These are phyloP conservation scores for Troglohyphantes excavatus DNA, from an alignment of 2,888 invertebrate genomes.

Conservation along the genomic window DNA sequence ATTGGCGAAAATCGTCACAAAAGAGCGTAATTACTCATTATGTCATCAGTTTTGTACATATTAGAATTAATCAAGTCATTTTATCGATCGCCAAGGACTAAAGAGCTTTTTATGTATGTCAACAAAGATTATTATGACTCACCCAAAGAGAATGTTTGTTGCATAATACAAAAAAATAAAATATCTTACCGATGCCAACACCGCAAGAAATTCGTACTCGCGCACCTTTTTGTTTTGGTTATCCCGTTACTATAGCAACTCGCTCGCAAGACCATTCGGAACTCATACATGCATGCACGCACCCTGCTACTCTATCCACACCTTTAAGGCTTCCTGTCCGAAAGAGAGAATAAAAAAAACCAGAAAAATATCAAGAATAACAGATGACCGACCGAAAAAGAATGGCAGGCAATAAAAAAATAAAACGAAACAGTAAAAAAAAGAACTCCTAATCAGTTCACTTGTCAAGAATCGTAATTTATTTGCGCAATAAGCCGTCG, in stretches of 20 bases:
- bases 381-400: slow-evolving; percentile 63
- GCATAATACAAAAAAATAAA: slow-evolving; percentile 43
- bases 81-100: too few relatives aligned
- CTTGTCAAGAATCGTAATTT: slow-evolving; percentile 76
- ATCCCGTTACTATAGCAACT: slow-evolving; percentile 55
- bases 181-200: slow-evolving; percentile 33
- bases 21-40: too few relatives aligned
- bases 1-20: too few relatives aligned
- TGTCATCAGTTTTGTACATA: too few relatives aligned
- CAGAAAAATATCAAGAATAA: slow-evolving; percentile 61
- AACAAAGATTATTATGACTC: slow-evolving; percentile 20
- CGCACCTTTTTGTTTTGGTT: slow-evolving; percentile 66
- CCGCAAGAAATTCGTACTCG: slow-evolving; percentile 4
- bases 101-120: too few relatives aligned
- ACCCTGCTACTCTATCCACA: slow-evolving; percentile 46
- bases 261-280: slow-evolving; percentile 53
- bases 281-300: slow-evolving; percentile 58
- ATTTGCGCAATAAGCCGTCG: slow-evolving; percentile 73
- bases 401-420: slow-evolving; percentile 24
- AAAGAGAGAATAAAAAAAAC: background rate
- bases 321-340: slow-evolving; percentile 59
- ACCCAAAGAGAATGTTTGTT: slow-evolving; percentile 30
- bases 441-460: slow-evolving; percentile 71
- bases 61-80: too few relatives aligned
- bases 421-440: slow-evolving; percentile 11